Evolutionary conservation across 2,113 vertebrate species (phyloP), one percentile per base, ranked within the genome.

Genomic region (Phrynosoma blainvillii): DNA sequence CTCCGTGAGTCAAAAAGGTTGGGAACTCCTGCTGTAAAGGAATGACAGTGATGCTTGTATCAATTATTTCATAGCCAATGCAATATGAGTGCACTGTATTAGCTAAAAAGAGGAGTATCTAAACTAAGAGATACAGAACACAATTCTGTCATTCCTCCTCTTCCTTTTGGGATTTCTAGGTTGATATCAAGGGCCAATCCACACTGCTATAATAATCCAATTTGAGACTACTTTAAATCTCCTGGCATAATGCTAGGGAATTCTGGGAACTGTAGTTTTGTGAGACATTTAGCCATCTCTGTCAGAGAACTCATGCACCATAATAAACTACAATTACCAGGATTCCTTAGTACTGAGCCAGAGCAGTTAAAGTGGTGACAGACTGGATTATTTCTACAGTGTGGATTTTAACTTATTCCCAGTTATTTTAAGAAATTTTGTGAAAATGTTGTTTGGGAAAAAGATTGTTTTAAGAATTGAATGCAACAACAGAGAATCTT

Each of bases 391-490:
- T 47, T 47, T 47, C 47, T 47, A 7, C 7, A 47, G 7, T 6
- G 47, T 56, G 25, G 8, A 59, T 56, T 73, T 21, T 73, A 81
- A 40, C 59, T 62, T 14, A 74, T 65, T 36, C 14, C 25, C 47
- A 52, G 21, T 23, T 81, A 75, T 82, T 75, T 32, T 87, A n/a
- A 82, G 79, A 87, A 75, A 52, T 14, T 18, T 82, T 25, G 36
- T 82, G 18, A 76, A 87, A 82, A 76, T 11, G 16, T 9, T 73
- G 36, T 62, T 87, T 82, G 4, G 20, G 52, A 32, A 82, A 25
- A 65, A 68, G 4, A 52, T 75, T 68, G 66, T 20, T n/a, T 86
- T 82, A 52, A 76, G 73, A 75, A 68, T 32, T 65, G 70, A 84
- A 59, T 40, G 56, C 8, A 7, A 5, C 47, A 71, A 47, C 79